Evolutionary conservation across 1,140 invertebrate genomes (phyloP).

Genomic region (Lordiphosa collinella): DNA sequence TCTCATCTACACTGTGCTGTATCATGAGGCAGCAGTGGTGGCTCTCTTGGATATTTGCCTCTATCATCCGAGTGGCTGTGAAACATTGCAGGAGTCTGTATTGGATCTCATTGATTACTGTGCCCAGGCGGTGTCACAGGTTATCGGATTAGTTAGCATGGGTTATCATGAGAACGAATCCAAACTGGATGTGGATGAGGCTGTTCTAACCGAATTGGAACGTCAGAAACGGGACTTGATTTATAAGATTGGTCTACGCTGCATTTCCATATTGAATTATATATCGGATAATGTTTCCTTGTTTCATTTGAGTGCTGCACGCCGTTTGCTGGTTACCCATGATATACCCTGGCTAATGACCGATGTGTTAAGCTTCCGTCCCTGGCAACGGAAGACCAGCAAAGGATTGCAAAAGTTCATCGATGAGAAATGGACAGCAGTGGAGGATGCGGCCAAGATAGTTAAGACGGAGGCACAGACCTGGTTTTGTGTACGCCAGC

Average conservation of each 20-base stretch:
- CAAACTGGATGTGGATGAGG: constrained; percentile 80
- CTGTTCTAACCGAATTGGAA: constrained; percentile 82
- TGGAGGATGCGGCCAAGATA: constrained; percentile 82
- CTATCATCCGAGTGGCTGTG: constrained; percentile 86
- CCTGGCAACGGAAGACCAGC: constrained; percentile 84
- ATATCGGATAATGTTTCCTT: constrained; percentile 81
- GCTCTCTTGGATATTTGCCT: constrained; percentile 87
- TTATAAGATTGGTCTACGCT: constrained; percentile 86
- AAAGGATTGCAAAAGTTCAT: constrained; percentile 81
- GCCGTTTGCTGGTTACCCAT: constrained; percentile 84
- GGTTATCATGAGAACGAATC: constrained; percentile 64
- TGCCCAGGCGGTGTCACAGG: constrained; percentile 81
- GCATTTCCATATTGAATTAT: constrained; percentile 85
- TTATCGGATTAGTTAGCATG: constrained; percentile 80
- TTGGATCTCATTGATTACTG: constrained; percentile 89
- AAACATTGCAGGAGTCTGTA: constrained; percentile 85
- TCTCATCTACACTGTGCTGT: constrained; percentile 86
- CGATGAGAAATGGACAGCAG: constrained; percentile 84
- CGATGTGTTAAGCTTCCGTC: constrained; percentile 84
- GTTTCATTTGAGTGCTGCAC: constrained; percentile 83
- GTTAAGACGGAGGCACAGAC: constrained; percentile 85
- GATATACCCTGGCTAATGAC: constrained; percentile 87
- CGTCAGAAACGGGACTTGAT: constrained; percentile 84
- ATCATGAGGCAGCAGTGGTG: constrained; percentile 85
- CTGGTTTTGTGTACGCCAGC: constrained; percentile 86